Conservation (phyloP, 2,888 invertebrate genomes). For the Diplolepis rosae region DNA sequence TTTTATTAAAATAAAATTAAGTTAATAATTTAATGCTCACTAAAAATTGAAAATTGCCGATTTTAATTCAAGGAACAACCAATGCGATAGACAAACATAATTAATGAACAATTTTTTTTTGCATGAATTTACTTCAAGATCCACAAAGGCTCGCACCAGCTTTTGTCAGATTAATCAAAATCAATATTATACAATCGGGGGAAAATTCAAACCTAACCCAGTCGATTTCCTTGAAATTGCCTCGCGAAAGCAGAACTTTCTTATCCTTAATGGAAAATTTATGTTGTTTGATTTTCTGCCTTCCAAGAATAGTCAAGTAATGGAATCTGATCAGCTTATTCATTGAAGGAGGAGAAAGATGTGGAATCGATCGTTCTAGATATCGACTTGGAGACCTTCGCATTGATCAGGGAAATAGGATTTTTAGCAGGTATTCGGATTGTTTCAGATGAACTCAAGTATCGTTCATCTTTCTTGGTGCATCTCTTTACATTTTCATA, state of each 20-base stretch:
- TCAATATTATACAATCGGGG: too few relatives aligned
- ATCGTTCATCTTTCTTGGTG: not conserved
- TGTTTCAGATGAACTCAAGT: not conserved
- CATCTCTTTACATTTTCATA: not conserved
- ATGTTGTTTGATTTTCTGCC: too few relatives aligned
- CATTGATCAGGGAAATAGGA: slow-evolving; percentile 45
- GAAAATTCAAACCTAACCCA: not conserved
- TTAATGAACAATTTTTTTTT: too few relatives aligned
- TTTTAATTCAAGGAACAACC: too few relatives aligned
- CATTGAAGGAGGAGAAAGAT: slow-evolving; percentile 26
- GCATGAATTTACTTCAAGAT: too few relatives aligned
- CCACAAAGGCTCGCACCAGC: too few relatives aligned
- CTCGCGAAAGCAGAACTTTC: not conserved
- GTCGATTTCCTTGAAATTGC: not conserved
- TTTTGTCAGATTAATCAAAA: too few relatives aligned
- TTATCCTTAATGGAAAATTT: not conserved
- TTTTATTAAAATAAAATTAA: too few relatives aligned
- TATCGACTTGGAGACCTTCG: slow-evolving; percentile 48
- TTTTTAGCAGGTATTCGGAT: not conserved
- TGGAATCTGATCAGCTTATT: not conserved
- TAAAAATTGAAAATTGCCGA: too few relatives aligned
- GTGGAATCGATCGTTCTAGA: slow-evolving; percentile 35
- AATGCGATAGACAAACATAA: too few relatives aligned
- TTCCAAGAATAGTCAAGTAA: not conserved
- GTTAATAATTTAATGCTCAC: too few relatives aligned